A percentile compares a stretch with the other conserved stretches of the same genome.
Conservation (phyloP, 2,888 invertebrate genomes). For the Leucophenga maculata region DNA sequence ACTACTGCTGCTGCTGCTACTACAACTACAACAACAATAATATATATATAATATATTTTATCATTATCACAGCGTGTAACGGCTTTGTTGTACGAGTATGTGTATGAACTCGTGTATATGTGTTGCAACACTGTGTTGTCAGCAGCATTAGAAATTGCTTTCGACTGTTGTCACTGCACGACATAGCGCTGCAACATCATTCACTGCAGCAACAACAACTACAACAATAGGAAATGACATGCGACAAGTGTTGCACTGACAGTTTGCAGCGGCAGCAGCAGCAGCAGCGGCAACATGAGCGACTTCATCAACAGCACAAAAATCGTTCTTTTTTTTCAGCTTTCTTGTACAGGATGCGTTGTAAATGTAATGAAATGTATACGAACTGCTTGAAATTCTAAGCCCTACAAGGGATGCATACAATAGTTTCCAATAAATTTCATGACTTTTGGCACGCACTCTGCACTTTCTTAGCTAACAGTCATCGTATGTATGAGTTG, state of each 20-base stretch:
- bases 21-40: slow-evolving; percentile 1
- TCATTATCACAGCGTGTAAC: slow-evolving; percentile 43
- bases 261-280: slow-evolving; percentile 35
- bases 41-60: slow-evolving; percentile 49
- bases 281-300: slow-evolving; percentile 10
- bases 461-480: neutral
- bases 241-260: slow-evolving; percentile 65
- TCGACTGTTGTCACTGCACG: slow-evolving; percentile 21
- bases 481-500: slow-evolving; percentile 33
- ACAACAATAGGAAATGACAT: slow-evolving; percentile 50
- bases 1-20: neutral
- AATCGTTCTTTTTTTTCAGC: neutral
- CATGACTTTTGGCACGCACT: neutral
- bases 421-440: no score
- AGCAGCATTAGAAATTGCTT: slow-evolving; percentile 50
- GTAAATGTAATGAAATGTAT: no score
- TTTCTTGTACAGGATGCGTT: neutral
- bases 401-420: no score
- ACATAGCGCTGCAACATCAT: slow-evolving; percentile 10
- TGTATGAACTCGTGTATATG: no score
- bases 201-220: slow-evolving; percentile 47
- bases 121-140: no score
- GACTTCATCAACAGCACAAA: slow-evolving; percentile 3
- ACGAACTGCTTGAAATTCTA: no score
- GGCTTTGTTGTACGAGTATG: neutral